phyloP scores from a whole-genome alignment of 2,888 invertebrate species.

The Athetis lepigone region DNA sequence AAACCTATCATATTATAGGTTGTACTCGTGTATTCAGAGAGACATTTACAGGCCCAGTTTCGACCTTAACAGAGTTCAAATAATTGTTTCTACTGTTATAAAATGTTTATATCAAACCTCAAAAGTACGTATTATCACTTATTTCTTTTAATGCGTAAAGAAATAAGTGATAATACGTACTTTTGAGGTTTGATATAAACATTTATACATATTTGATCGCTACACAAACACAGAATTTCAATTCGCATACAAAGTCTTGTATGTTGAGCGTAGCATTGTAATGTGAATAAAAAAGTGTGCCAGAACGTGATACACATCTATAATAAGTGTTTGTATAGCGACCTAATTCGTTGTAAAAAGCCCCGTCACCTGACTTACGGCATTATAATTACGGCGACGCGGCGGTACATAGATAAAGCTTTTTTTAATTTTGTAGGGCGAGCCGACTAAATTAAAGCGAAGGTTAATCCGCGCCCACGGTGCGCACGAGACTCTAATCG shows the following conservation, averaged over 20 bases:
- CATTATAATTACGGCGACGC: constrained; percentile 81
- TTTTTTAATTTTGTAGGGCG: constrained; percentile 71
- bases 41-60: not conserved
- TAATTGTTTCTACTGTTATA: not conserved
- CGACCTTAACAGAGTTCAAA: not conserved
- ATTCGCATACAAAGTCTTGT: constrained; percentile 26
- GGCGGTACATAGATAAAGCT: constrained; percentile 78
- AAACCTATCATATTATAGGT: constrained; percentile 2
- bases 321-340: constrained; percentile 67
- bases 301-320: constrained; percentile 68
- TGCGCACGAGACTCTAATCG: constrained; percentile 81
- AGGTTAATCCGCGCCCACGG: constrained; percentile 85
- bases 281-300: constrained; percentile 59
- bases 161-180: constrained; percentile 5
- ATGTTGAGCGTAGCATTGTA: constrained; percentile 36
- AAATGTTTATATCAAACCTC: not conserved
- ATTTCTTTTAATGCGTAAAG: constrained; percentile 27
- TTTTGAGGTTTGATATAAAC: constrained; percentile 11
- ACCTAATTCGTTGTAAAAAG: constrained; percentile 74
- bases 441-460: constrained; percentile 65
- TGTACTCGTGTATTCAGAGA: not conserved
- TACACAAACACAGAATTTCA: constrained; percentile 39
- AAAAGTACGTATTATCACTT: not conserved
- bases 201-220: constrained; percentile 19
- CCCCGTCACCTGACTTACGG: constrained; percentile 80